Percentiles rank a stretch among this genome's conserved stretches.
phyloP scores from a whole-genome alignment of 2,888 invertebrate genomes.

The Rhamnusium bicolor region DNA sequence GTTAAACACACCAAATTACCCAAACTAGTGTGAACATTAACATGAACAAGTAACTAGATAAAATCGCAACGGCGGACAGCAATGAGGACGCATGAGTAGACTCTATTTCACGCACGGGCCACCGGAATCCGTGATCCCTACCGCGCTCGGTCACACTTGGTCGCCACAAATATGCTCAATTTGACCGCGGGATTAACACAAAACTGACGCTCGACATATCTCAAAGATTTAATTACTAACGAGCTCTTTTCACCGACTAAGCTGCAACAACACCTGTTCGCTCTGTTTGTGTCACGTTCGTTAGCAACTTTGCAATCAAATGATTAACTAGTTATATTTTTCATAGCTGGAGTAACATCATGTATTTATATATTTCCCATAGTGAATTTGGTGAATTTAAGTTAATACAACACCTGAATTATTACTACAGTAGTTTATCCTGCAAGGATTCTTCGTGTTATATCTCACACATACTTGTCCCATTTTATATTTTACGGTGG shows the following conservation, averaged over 20 bases:
- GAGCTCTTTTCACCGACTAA: slow-evolving; percentile 29
- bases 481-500: too few species aligned
- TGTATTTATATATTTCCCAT: background rate
- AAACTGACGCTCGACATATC: slow-evolving; percentile 40
- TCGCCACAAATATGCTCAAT: slow-evolving; percentile 51
- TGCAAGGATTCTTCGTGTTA: background rate
- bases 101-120: slow-evolving; percentile 60
- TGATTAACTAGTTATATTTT: background rate
- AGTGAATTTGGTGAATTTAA: too few species aligned
- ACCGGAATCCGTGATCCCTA: slow-evolving; percentile 51
- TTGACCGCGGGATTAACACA: slow-evolving; percentile 41
- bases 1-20: slow-evolving; percentile 57
- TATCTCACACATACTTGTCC: too few species aligned
- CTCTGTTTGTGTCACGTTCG: background rate
- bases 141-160: slow-evolving; percentile 42
- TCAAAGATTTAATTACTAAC: slow-evolving; percentile 45
- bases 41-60: slow-evolving; percentile 62
- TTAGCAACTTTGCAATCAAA: background rate
- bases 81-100: slow-evolving; percentile 59
- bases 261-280: slow-evolving; percentile 33
- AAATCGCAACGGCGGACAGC: slow-evolving; percentile 57
- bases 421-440: too few species aligned
- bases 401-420: too few species aligned
- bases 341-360: background rate
- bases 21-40: slow-evolving; percentile 60